phyloP scores from a whole-genome alignment of 2,113 vertebrate species.

The Toxotes jaculatrix region DNA sequence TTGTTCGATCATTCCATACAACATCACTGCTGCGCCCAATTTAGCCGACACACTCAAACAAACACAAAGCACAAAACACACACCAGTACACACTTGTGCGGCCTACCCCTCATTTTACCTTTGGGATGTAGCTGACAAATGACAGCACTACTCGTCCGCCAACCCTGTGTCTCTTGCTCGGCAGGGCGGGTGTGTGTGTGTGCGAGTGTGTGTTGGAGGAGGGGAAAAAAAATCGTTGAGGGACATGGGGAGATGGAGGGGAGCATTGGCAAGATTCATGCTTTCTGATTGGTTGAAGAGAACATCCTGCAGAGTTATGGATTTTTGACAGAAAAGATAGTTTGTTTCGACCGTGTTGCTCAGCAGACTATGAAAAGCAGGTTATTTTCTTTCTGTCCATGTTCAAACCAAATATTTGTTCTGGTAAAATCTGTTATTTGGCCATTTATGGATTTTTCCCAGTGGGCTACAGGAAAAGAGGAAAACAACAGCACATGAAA shows the following conservation, averaged over 20 bases:
- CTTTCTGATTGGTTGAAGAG: slow-evolving; percentile 62
- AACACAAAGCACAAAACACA: slow-evolving; percentile 24
- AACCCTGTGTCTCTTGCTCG: slow-evolving; percentile 59
- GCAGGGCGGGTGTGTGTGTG: slow-evolving; percentile 53
- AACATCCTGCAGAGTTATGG: slow-evolving; percentile 74
- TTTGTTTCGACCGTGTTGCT: slow-evolving; percentile 70
- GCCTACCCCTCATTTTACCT: slow-evolving; percentile 67
- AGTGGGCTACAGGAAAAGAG: background rate
- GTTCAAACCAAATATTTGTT: slow-evolving; percentile 53
- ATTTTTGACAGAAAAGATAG: slow-evolving; percentile 73
- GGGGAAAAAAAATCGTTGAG: slow-evolving; percentile 56
- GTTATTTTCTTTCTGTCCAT: slow-evolving; percentile 53
- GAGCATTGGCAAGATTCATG: slow-evolving; percentile 43
- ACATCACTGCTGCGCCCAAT: slow-evolving; percentile 57
- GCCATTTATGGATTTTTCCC: slow-evolving; percentile 45
- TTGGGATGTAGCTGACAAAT: slow-evolving; percentile 74
- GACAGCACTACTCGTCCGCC: slow-evolving; percentile 66
- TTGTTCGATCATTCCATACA: slow-evolving; percentile 61
- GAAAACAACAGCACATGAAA: slow-evolving; percentile 4
- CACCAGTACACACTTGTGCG: slow-evolving; percentile 17
- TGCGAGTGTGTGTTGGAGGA: slow-evolving; percentile 14
- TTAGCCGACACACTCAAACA: slow-evolving; percentile 45
- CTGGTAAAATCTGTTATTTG: slow-evolving; percentile 40
- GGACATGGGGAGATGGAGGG: slow-evolving; percentile 57
- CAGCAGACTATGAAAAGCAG: slow-evolving; percentile 67